Percentiles rank a stretch among this genome's conserved stretches.
Conservation (phyloP, 2,888 invertebrate species). For the Habrosyne pyritoides region DNA sequence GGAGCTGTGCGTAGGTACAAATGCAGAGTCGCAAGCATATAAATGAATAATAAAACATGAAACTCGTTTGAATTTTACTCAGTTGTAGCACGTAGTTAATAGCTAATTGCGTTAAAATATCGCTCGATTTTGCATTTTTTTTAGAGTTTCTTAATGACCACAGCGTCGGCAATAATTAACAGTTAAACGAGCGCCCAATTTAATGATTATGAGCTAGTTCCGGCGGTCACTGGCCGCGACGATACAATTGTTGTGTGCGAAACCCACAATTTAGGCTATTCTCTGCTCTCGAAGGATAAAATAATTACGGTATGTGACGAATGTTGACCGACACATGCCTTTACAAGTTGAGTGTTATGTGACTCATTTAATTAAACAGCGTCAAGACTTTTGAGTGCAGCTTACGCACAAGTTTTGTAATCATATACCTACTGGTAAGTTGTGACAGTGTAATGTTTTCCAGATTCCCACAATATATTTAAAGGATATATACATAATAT, state of each 20-base stretch:
- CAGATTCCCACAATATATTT: not conserved
- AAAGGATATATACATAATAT: no score
- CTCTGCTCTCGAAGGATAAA: constrained; percentile 37
- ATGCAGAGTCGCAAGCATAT: not conserved
- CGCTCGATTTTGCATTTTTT: constrained; percentile 56
- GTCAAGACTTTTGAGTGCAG: not conserved
- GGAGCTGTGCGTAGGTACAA: not conserved
- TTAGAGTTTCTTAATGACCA: constrained; percentile 57
- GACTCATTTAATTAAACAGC: constrained; percentile 6
- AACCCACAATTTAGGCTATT: constrained; percentile 42
- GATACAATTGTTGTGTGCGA: constrained; percentile 42
- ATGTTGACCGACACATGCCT: constrained; percentile 10
- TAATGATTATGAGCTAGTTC: constrained; percentile 74
- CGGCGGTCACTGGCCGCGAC: constrained; percentile 55
- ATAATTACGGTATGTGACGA: constrained; percentile 34
- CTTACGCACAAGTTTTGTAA: not conserved
- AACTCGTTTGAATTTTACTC: constrained; percentile 42
- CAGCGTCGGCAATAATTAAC: constrained; percentile 64
- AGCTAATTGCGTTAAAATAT: constrained; percentile 51
- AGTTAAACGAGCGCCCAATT: constrained; percentile 70
- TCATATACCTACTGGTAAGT: not conserved
- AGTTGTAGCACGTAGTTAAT: constrained; percentile 41
- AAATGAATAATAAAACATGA: constrained; percentile 32
- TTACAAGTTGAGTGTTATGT: constrained; percentile 1
- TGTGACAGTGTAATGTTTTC: not conserved